A percentile compares a stretch with the other conserved stretches of the same genome.
Conservation (phyloP, 2,888 invertebrate species). For the Phrixothrix hirtus region DNA sequence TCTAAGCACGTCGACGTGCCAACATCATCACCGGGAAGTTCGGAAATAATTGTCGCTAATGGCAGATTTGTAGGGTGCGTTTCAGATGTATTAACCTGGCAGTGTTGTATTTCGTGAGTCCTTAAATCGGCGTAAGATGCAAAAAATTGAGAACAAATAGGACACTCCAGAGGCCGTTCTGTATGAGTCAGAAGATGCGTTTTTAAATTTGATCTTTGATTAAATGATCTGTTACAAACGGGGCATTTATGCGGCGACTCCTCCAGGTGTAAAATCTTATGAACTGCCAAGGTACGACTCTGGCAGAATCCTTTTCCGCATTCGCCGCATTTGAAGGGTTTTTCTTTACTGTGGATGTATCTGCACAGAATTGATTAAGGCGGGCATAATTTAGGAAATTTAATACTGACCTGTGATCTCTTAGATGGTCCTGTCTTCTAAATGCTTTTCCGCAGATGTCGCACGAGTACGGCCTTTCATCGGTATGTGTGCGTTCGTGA, state of each 20-base stretch:
- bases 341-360: conserved; percentile 98
- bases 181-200: conserved; percentile 88
- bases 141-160: conserved; percentile 48
- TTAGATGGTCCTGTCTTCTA: too few species aligned
- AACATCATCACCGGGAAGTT: too few species aligned
- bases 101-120: conserved; percentile 47
- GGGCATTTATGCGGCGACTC: conserved; percentile 93
- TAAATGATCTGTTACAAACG: conserved; percentile 85
- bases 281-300: conserved; percentile 92
- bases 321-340: conserved; percentile 95
- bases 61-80: too few species aligned
- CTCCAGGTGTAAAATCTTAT: conserved; percentile 91
- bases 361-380: conserved; percentile 65
- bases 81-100: too few species aligned
- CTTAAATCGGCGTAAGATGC: conserved; percentile 48
- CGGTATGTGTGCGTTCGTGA: conserved; percentile 92
- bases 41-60: too few species aligned
- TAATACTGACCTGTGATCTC: conserved; percentile 77
- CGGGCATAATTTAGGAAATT: too few species aligned
- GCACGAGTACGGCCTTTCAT: too few species aligned
- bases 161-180: conserved; percentile 60
- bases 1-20: conserved; percentile 42
- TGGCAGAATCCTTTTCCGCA: conserved; percentile 99
- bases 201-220: conserved; percentile 90
- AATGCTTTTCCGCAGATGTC: too few species aligned